Conservation (phyloP, 35 echinoderm and acorn worm genomes). For the Hemicentrotus pulcherrimus region DNA sequence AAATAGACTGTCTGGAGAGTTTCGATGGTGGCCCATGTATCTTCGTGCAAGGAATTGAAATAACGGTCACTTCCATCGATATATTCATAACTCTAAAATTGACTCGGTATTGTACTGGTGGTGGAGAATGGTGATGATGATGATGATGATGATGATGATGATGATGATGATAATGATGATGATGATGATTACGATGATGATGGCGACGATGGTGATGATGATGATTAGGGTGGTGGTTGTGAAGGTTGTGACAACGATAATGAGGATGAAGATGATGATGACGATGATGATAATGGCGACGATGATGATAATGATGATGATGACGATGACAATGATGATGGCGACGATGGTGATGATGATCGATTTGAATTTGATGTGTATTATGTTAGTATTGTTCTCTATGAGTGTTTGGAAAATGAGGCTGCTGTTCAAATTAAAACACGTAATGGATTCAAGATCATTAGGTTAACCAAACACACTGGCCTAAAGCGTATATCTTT, state of each 20-base stretch:
- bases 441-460: not conserved
- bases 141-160: not conserved
- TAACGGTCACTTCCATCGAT: too few relatives aligned
- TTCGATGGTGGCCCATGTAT: too few relatives aligned
- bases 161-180: not conserved
- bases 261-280: not conserved
- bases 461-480: not conserved
- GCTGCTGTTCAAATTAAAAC: too few relatives aligned
- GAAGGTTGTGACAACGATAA: not conserved
- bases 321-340: not conserved
- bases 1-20: not conserved
- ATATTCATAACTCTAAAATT: not conserved
- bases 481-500: not conserved
- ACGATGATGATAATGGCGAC: not conserved
- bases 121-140: not conserved
- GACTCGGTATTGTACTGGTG: not conserved
- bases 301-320: not conserved
- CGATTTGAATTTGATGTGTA: not conserved
- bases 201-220: not conserved
- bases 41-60: too few relatives aligned
- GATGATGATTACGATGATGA: not conserved
- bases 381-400: not conserved
- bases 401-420: not conserved
- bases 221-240: not conserved
- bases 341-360: not conserved